Conservation (phyloP, 2,797 vertebrate species). For the Parotocinclus haroldoi region DNA sequence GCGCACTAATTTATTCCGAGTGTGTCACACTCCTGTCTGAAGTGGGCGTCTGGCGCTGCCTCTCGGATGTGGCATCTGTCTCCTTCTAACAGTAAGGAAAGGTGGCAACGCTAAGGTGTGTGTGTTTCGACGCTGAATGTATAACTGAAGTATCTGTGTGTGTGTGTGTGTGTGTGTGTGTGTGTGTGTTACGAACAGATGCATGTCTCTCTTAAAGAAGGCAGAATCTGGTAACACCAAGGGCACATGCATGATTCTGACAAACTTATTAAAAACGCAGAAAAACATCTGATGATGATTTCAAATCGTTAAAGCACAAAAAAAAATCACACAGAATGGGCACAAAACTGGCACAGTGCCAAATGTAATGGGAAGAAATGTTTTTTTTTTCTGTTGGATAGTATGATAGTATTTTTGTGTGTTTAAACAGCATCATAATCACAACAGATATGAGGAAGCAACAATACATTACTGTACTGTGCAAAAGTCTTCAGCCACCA, state of each 20-base stretch:
- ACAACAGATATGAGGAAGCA: no score
- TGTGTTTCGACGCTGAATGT: conserved; percentile 28
- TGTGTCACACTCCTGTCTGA: conserved; percentile 52
- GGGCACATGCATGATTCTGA: conserved; percentile 36
- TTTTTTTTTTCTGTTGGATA: no score
- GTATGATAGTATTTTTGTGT: no score
- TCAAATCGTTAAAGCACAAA: no score
- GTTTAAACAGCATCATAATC: no score
- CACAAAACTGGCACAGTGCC: no score
- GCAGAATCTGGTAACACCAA: conserved; percentile 28
- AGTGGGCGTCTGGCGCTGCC: conserved; percentile 42
- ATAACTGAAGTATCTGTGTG: conserved; percentile 25
- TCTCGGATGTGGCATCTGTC: conserved; percentile 44
- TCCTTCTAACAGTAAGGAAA: conserved; percentile 45
- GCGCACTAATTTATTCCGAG: conserved; percentile 54
- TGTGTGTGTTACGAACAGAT: conserved; percentile 41
- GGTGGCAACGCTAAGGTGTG: conserved; percentile 42
- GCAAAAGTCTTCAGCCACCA: no score
- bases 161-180: conserved; percentile 23
- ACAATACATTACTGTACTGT: no score
- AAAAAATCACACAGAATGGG: no score
- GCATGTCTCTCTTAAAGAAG: conserved; percentile 38
- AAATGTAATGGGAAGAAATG: no score
- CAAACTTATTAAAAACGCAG: conserved; percentile 38
- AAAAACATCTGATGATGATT: conserved; percentile 15